Evolutionary conservation across 2,797 vertebrate species (phyloP), one percentile per base, ranked within the genome.

Genomic region (Schizopygopsis malacanthus): DNA sequence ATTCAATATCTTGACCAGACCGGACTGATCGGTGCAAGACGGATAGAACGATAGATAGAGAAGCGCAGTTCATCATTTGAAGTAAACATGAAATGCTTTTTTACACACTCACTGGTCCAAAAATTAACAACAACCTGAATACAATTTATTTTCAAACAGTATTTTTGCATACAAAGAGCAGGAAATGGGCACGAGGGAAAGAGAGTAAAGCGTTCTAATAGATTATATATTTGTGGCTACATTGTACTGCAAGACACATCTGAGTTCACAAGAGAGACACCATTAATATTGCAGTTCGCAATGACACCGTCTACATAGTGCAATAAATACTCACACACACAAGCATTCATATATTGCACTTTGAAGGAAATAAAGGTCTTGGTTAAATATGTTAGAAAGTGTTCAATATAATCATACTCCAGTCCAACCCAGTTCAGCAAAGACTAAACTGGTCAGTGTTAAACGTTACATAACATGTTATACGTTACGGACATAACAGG

Each of bases 291-390:
- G 87, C 65, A 85, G 72, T 76, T 82, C 59, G 72, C 63, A 73
- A 84, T 63, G 59, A 90, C 56, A 85, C 61, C 0, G 52, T 87
- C 70, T 88, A 89, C 77, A 85, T 28, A 82, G 89, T 83, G 76
- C 79, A 70, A 69, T 86, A 73, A 86, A 54, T 78, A 85, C 79
- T 87, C 41, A 56, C 54, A 87, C 59, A 56, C 37, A 80, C 81
- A 81, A 15, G 45, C 20, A 84, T 84, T 78, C 9, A 80, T 88
- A 91, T 86, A 88, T 91, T 92, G 91, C 91, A 93, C 91, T 92
- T 90, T 72, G 81, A 79, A 91, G 83, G 41, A 88, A 84, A 88
- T 85, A 28, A 78, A 84, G 76, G 86, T 81, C 28, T 79, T 71
- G 76, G 43, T 84, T 50, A 76, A 45, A 82, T 65, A 84, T 56